A percentile compares a stretch with the other conserved stretches of the same genome.
Conservation (phyloP, 2,113 vertebrate genomes). For the human region DNA sequence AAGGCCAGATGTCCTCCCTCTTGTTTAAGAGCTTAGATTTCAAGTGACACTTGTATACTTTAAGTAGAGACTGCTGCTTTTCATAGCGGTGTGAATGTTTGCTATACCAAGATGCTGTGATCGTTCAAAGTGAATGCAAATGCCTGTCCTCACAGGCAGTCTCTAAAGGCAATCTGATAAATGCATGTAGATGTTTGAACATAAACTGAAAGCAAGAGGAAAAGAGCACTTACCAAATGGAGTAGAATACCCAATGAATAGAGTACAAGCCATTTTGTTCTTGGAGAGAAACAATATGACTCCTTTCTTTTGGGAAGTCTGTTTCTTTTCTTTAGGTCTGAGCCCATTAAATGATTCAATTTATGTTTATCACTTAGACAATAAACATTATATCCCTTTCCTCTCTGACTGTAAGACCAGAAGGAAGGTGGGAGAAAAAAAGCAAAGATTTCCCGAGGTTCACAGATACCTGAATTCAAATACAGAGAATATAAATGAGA, state of each 20-base stretch:
- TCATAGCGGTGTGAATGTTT: neutral
- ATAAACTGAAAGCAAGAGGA: constrained; percentile 28
- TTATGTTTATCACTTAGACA: neutral
- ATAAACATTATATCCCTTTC: neutral
- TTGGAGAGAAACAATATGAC: neutral
- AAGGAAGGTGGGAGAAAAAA: neutral
- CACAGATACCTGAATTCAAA: neutral
- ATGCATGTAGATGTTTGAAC: constrained; percentile 38
- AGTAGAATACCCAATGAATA: neutral
- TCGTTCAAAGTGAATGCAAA: constrained; percentile 53
- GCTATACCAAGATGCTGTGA: constrained; percentile 14
- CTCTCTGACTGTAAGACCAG: neutral
- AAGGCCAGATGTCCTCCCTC: neutral
- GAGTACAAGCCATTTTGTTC: neutral
- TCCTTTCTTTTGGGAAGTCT: neutral
- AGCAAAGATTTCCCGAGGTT: neutral
- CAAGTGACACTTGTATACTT: constrained; percentile 10
- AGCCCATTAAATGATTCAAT: neutral
- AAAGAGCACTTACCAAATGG: neutral
- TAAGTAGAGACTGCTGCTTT: neutral
- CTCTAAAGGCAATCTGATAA: constrained; percentile 46
- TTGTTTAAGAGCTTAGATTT: constrained; percentile 30
- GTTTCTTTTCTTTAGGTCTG: neutral
- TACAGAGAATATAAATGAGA: neutral
- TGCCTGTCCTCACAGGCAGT: neutral